A percentile compares a stretch with the other conserved stretches of the same genome.
phyloP scores from a whole-genome alignment of 2,888 invertebrate genomes.

The Magallana nippona region DNA sequence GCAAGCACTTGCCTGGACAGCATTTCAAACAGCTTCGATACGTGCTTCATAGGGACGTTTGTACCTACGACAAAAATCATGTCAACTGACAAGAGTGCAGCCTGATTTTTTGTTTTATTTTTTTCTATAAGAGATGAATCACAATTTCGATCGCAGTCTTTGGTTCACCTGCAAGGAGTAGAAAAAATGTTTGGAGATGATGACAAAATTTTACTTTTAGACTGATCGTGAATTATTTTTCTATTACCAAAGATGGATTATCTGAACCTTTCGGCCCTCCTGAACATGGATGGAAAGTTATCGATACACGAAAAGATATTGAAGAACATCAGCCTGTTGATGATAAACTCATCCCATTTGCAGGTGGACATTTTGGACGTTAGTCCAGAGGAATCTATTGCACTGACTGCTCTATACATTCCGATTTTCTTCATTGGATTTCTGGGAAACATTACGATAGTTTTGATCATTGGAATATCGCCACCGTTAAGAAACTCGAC shows the following conservation, averaged over 20 bases:
- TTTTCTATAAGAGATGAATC: neutral
- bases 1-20: neutral
- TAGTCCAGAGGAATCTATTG: constrained; percentile 46
- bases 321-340: neutral
- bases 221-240: neutral
- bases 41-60: neutral
- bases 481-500: constrained; percentile 61
- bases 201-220: neutral
- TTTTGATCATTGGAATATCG: constrained; percentile 56
- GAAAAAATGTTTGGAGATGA: neutral
- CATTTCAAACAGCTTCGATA: constrained; percentile 1
- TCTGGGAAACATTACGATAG: constrained; percentile 61
- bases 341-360: neutral
- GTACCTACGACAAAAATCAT: neutral
- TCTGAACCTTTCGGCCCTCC: neutral
- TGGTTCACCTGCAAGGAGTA: neutral
- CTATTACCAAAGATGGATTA: neutral
- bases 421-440: constrained; percentile 60
- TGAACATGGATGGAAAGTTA: neutral
- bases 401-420: constrained; percentile 58
- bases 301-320: neutral
- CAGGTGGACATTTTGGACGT: constrained; percentile 9
- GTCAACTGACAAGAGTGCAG: constrained; percentile 6
- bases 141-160: neutral
- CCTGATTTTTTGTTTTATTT: too few relatives aligned